These are phyloP conservation scores for Archaeoteleia sp. DNA, from an alignment of 2,888 invertebrate genomes.

Conservation along the genomic window DNA sequence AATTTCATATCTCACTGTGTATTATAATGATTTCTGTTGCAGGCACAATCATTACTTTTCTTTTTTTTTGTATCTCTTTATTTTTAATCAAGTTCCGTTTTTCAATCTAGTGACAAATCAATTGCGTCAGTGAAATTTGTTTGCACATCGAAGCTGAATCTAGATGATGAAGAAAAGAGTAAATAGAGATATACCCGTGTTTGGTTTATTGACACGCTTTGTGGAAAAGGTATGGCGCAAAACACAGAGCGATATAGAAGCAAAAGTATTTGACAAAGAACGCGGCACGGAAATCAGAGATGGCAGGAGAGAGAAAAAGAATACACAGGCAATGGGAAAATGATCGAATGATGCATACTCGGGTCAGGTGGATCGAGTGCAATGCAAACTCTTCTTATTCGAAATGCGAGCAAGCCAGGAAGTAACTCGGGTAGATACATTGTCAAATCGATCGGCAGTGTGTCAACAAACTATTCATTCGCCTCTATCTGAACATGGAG, in stretches of 20 bases:
- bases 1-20: slow-evolving; percentile 27
- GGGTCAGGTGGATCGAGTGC: slow-evolving; percentile 64
- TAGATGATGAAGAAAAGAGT: slow-evolving; percentile 67
- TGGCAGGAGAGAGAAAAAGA: slow-evolving; percentile 5
- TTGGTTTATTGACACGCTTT: slow-evolving; percentile 61
- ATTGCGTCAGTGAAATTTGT: slow-evolving; percentile 50
- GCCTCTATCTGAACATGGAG: slow-evolving; percentile 18
- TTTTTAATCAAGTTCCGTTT: slow-evolving; percentile 43
- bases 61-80: slow-evolving; percentile 28
- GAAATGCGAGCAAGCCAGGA: slow-evolving; percentile 40
- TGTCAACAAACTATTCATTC: slow-evolving; percentile 51
- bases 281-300: slow-evolving; percentile 13
- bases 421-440: slow-evolving; percentile 45
- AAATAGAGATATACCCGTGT: slow-evolving; percentile 61
- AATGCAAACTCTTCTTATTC: slow-evolving; percentile 62
- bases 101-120: slow-evolving; percentile 47
- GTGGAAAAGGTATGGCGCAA: slow-evolving; percentile 46
- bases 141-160: slow-evolving; percentile 49
- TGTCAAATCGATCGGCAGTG: slow-evolving; percentile 43
- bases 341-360: slow-evolving; percentile 50
- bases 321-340: slow-evolving; percentile 12
- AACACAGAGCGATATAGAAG: slow-evolving; percentile 38
- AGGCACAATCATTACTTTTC: slow-evolving; percentile 30
- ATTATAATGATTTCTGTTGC: slow-evolving; percentile 22
- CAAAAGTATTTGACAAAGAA: slow-evolving; percentile 38